Base-by-base conservation (phyloP, 2,113 vertebrate genomes). In the Odontesthes bonariensis region DNA sequence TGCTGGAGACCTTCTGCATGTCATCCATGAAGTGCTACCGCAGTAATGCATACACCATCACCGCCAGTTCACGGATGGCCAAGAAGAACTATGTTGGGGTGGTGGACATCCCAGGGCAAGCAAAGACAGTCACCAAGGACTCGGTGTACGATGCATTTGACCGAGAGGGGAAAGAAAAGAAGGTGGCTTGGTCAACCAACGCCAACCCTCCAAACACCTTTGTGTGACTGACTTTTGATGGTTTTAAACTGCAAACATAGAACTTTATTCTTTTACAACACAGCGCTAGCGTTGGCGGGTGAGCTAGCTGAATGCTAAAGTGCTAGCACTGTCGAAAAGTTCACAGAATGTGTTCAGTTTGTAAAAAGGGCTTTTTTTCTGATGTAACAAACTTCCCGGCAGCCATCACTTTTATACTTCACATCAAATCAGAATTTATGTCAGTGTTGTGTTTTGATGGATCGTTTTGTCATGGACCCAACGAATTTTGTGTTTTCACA, bases 11-110 rank as follows among this genome's bases (percentile, higher is more conserved):
- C 11, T 99, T 95, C 81, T 99, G 98, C 91, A 97, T 97, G 97
- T 98, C 97, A 0, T 96, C 97, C 0, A 97, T 98, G 96, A 99
- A 97, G 79, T 97, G 95, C 60, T 99, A 99, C 88, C 95, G 98
- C 51, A 98, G 97, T 81, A 99, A 98, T 0, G 97, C 97, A 0
- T 98, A 97, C 89, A 98, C 98, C 42, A 97, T 99, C 92, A 99
- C 98, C 0, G 95, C 96, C 10, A 98, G 97, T 51, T 97, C 98
- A 19, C 94, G 97, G 19, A 92, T 99, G 81, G 97, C 97, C 78
- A 99, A 98, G 81, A 98, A 95, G 87, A 99, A 99, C 90, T 95
- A 98, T 0, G 91, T 99, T 1, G 98, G 98, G 2, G 96, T 98
- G 11, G 94, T 94, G 46, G 97, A 98, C 59, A 82, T 95, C 67